These are phyloP conservation scores for Podarcis lilfordi DNA, from an alignment of 2,797 vertebrate species.

Conservation along the genomic window DNA sequence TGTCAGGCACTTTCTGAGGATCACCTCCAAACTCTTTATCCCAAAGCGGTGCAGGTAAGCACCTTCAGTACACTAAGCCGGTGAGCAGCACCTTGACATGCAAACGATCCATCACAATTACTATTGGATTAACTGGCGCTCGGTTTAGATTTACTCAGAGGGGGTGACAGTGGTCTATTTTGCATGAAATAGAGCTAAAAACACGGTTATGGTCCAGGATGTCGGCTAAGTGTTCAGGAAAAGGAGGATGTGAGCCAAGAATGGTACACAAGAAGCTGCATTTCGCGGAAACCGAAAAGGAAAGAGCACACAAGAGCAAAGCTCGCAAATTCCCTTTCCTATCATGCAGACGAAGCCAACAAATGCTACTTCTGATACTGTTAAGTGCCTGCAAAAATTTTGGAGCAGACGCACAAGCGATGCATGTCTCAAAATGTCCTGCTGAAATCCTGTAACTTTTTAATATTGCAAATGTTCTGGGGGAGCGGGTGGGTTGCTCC, in stretches of 20 bases:
- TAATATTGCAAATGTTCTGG: no score
- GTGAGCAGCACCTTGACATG: slow-evolving; percentile 21
- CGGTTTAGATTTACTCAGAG: slow-evolving; percentile 36
- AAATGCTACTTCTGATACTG: neutral
- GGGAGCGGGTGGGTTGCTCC: no score
- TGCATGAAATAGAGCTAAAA: slow-evolving; percentile 11
- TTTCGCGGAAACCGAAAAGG: neutral
- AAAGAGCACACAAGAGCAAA: neutral
- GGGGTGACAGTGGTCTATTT: slow-evolving; percentile 18
- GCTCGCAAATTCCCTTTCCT: neutral
- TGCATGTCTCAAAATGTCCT: no score
- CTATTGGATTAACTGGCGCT: slow-evolving; percentile 35
- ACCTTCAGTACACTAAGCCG: neutral
- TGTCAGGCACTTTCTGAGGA: neutral
- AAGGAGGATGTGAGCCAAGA: slow-evolving; percentile 27
- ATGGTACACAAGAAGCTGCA: neutral
- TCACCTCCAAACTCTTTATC: neutral
- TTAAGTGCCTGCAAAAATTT: no score
- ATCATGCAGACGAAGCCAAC: neutral
- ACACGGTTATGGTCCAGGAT: neutral
- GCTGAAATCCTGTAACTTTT: no score
- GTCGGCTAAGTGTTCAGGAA: neutral
- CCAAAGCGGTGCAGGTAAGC: neutral
- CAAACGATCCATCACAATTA: slow-evolving; percentile 18
- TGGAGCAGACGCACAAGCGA: no score